These are phyloP conservation scores for Leptinotarsa lineolata DNA, from an alignment of 1,140 invertebrate genomes.

Conservation along the genomic window DNA sequence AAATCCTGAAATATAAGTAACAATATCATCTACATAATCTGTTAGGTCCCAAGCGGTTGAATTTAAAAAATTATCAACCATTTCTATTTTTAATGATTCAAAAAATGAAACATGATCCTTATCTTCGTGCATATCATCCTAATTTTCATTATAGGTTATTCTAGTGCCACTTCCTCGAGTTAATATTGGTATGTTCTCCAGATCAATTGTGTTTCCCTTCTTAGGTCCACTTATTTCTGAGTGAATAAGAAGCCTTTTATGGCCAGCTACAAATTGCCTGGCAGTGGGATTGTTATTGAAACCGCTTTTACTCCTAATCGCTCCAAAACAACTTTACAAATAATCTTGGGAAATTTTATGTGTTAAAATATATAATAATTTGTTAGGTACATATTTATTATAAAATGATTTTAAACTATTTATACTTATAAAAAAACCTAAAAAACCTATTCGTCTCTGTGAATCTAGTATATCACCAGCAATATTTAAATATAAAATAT, in stretches of 20 bases:
- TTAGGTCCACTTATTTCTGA: slow-evolving; percentile 28
- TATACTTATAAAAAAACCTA: slow-evolving; percentile 47
- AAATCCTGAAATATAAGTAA: slow-evolving; percentile 35
- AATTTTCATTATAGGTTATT: not conserved
- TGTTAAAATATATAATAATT: slow-evolving; percentile 41
- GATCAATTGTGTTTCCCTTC: slow-evolving; percentile 25
- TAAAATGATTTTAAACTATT: slow-evolving; percentile 44
- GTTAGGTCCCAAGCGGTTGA: slow-evolving; percentile 29
- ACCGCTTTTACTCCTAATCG: slow-evolving; percentile 46
- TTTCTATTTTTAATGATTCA: slow-evolving; percentile 15
- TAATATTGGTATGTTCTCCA: slow-evolving; percentile 29
- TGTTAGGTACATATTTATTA: slow-evolving; percentile 39
- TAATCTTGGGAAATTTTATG: slow-evolving; percentile 56
- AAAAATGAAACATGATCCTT: slow-evolving; percentile 8
- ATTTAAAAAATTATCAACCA: slow-evolving; percentile 18
- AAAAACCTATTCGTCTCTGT: slow-evolving; percentile 44
- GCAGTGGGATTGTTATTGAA: slow-evolving; percentile 53
- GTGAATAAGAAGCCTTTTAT: slow-evolving; percentile 35
- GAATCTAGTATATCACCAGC: slow-evolving; percentile 28
- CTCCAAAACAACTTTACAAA: slow-evolving; percentile 54
- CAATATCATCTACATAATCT: slow-evolving; percentile 31
- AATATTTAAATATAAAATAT: slow-evolving; percentile 36
- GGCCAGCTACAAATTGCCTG: slow-evolving; percentile 46
- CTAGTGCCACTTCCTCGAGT: slow-evolving; percentile 14
- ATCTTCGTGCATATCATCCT: slow-evolving; percentile 12